Base-by-base conservation (phyloP, 1,140 invertebrate species). In the Triops longicaudatus region DNA sequence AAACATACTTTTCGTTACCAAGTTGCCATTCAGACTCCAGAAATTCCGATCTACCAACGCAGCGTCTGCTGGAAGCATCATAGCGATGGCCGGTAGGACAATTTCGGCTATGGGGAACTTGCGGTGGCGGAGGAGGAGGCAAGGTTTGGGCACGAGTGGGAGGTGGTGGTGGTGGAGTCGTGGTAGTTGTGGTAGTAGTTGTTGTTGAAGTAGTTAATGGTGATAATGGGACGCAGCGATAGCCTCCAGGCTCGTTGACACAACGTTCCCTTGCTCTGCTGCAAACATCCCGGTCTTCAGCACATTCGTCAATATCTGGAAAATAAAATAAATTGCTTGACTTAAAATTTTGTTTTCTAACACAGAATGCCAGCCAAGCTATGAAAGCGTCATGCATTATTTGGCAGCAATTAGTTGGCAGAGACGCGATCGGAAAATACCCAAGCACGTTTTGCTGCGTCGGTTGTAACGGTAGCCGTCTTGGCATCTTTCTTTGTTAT, bases 221-320 rank as follows among this genome's bases (percentile, higher is more conserved):
- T 12, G 63, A 26, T 1, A 31, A 17, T 9, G 76, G 71, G 6
- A 74, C 79, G 78, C 82, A 83, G 14, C 81, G 81, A 74, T 82
- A 83, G 17, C 82, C 82, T 31, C 82, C 82, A 11, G 73, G 78
- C 37, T 82, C 82, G 73, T 83, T 83, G 11, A 83, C 78, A 74
- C 82, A 83, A 9, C 26, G 79, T 73, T 83, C 81, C 1, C 78
- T 31, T 1, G 79, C 80, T 75, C 80, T 79, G 10, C 81, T 77
- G 79, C 87, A 88, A 31, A 81, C 81, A 80, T 87, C 83, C 41
- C 80, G 81, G 37, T 83, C 82, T 76, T 83, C 80, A 2, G 80
- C 81, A 81, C 87, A 88, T 79, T 88, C 87, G 80, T 88, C 84
- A 28, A 88, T 82, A 81, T 88, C 87, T 87, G 79, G n/a, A 78